Evolutionary conservation across 2,888 invertebrate genomes (phyloP), one percentile per base, ranked within the genome.

Genomic region (Dryobotodes eremita): DNA sequence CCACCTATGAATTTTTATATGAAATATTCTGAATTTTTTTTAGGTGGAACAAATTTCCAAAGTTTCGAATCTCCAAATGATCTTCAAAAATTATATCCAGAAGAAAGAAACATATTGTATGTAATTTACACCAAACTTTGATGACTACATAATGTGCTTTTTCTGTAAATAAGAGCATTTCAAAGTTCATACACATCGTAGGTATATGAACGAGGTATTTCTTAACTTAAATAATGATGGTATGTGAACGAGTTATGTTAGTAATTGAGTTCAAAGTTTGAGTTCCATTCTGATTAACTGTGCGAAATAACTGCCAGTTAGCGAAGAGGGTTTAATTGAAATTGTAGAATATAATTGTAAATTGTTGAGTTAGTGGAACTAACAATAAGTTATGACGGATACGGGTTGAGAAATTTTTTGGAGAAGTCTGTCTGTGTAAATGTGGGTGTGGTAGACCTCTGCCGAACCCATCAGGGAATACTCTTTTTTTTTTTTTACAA

Each of bases 301-400:
- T 64, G 64, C 71, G 42, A 75, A 86, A 86, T 83, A 86, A 74
- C 68, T 72, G 36, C 36, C 64, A 72, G 79, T 65, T 57, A 83
- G 65, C 69, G 71, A 86, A 75, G 74, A 83, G 78, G 74, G 74
- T 83, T 78, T 78, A 72, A 86, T 84, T 86, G 66, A 86, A 83
- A 83, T 73, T 73, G 61, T 75, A 57, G 26, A 71, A 70, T 69
- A 80, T 48, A 84, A 50, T 1, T 61, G n/a, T 36, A 77, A 86
- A 86, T 46, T 82, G 62, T 80, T 76, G 53, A 48, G 69, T 48
- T 61, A 48, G 15, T 46, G 5, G 15, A 71, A 82, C n/a, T 72
- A 42, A 64, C 42, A 46, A 7, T 46, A 53, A 36, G 17, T 65
- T 82, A 11, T 50, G 46, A 61, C 10, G 20, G 61, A 73, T 70